A percentile compares a stretch with the other conserved stretches of the same genome.
These are phyloP conservation scores for Acrocera orbiculus DNA, from an alignment of 2,888 invertebrate species.

Conservation along the genomic window DNA sequence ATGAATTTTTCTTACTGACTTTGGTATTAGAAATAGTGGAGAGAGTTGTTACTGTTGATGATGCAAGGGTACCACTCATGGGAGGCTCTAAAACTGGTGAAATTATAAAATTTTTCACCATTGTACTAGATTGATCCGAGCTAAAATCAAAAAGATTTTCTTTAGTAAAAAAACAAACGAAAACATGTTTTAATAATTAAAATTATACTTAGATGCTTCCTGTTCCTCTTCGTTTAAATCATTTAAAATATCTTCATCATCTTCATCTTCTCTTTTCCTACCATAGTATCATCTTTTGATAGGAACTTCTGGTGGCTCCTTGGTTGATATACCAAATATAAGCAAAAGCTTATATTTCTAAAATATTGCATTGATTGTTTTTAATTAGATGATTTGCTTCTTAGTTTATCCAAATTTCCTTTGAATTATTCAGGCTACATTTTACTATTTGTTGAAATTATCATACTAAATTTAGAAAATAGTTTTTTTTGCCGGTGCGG, in stretches of 20 bases:
- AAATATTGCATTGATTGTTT: constrained; percentile 16
- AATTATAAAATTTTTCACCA: too few relatives aligned
- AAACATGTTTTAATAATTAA: constrained; percentile 15
- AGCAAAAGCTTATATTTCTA: constrained; percentile 14
- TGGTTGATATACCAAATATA: too few relatives aligned
- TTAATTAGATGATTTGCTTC: constrained; percentile 15
- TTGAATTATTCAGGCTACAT: constrained; percentile 39
- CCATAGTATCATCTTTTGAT: constrained; percentile 40
- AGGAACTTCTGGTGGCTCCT: constrained; percentile 20
- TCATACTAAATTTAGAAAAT: constrained; percentile 17
- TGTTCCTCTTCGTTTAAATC: constrained; percentile 18
- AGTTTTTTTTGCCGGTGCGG: constrained; percentile 38
- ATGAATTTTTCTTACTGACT: constrained; percentile 86
- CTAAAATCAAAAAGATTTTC: constrained; percentile 12
- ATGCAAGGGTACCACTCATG: too few relatives aligned
- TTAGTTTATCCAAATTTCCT: constrained; percentile 29
- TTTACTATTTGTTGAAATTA: constrained; percentile 6
- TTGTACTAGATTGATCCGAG: constrained; percentile 24
- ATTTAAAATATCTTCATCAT: constrained; percentile 26
- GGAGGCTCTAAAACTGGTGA: too few relatives aligned
- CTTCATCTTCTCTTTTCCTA: constrained; percentile 36
- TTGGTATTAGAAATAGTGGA: constrained; percentile 51
- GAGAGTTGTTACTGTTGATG: too few relatives aligned
- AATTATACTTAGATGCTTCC: constrained; percentile 15
- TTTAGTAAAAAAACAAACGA: background rate